Evolutionary conservation across 2,888 invertebrate genomes (phyloP), one percentile per base, ranked within the genome.

Genomic region (Poecilus cupreus): DNA sequence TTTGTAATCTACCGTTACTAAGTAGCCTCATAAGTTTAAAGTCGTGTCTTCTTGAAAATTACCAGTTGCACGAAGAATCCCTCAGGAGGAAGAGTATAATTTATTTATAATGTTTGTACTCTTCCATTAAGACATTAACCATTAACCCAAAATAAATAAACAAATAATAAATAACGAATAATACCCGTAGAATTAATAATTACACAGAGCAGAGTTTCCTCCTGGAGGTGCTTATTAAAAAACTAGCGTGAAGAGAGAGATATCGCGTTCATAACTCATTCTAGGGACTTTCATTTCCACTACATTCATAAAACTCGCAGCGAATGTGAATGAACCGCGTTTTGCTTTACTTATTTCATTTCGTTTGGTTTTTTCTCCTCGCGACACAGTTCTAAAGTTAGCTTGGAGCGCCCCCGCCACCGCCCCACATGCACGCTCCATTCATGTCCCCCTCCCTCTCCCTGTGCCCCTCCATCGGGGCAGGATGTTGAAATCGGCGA

Each of bases 351-450:
- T 74, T 74, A 24, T 60, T 60, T 60, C 8, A 60, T 32, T 32
- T 32, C 32, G 4, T 32, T 32, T 32, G 4, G 26, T 64, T 24
- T 57, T 51, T 68, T 78, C 43, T 60, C n/a, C 51, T 22, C 46
- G 46, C 79, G 68, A 79, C 79, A 79, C 79, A 68, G 68, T 49
- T 79, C 79, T 79, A 79, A 70, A 79, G 49, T 68, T 79, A 79
- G 79, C 18, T 43, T n/a, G 16, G 68, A 32, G 32, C 18, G 5
- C 51, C 43, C 51, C 49, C 24, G 46, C 75, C 32, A 3, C 26
- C 4, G n/a, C 76, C 37, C 86, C 86, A 86, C 86, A 86, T 86
- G 86, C 86, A 86, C 83, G 85, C 60, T 86, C 84, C 86, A 85
- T 86, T 85, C 86, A 86, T 85, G 32, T 5, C 6, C 6, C 32